A percentile compares a stretch with the other conserved stretches of the same genome.
Conservation (phyloP, 2,797 vertebrate genomes). For the Rhabdophis nuchalis region DNA sequence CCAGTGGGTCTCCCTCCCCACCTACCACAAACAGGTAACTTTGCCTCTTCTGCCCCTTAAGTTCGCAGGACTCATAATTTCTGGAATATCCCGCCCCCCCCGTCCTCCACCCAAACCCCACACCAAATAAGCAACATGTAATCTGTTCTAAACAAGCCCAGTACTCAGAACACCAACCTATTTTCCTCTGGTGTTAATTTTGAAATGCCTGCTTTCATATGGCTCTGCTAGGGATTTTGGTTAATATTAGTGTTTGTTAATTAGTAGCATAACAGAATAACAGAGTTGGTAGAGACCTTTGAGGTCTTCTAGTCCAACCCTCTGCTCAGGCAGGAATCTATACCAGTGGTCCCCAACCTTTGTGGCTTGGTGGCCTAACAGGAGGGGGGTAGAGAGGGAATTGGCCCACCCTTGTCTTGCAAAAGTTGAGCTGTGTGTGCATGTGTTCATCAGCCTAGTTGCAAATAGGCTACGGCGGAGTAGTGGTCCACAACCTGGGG, state of each 20-base stretch:
- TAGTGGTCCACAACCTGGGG: background rate
- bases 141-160: background rate
- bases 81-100: background rate
- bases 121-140: background rate
- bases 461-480: background rate
- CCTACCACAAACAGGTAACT: background rate
- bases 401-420: background rate
- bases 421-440: background rate
- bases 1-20: background rate
- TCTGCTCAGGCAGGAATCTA: background rate
- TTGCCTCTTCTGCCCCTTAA: background rate
- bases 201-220: background rate
- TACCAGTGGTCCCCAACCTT: background rate
- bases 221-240: background rate
- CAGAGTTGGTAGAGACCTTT: background rate
- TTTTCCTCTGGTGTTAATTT: background rate
- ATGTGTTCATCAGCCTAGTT: fast-evolving
- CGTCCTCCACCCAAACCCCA: no score
- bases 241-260: background rate
- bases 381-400: background rate
- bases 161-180: background rate
- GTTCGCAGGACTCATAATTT: background rate
- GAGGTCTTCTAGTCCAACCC: background rate
- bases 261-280: background rate
- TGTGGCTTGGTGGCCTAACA: background rate